Conservation (phyloP, 2,113 vertebrate genomes). For the Triplophysa tibetana region DNA sequence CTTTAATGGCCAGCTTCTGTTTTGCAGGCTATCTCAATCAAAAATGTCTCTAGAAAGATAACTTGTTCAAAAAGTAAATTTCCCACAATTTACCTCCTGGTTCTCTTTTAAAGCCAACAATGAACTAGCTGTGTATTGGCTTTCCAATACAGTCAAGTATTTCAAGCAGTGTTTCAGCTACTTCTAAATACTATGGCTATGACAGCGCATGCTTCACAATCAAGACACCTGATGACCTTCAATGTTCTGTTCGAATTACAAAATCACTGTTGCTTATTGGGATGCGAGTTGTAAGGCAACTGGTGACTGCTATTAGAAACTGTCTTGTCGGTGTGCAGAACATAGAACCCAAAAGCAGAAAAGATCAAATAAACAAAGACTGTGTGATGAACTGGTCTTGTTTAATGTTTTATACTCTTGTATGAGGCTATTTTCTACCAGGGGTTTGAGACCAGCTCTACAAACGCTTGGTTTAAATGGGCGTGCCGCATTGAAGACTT, state of each 20-base stretch:
- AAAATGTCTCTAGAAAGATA: slow-evolving; percentile 12
- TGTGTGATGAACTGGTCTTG: too few species aligned
- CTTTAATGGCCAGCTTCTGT: slow-evolving; percentile 16
- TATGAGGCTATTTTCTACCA: too few species aligned
- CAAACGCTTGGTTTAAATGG: too few species aligned
- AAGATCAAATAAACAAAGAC: too few species aligned
- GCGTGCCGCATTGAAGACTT: too few species aligned
- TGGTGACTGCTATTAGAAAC: neutral
- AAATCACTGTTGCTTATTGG: neutral
- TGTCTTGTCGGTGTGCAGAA: too few species aligned
- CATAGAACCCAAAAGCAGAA: too few species aligned
- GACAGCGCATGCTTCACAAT: neutral
- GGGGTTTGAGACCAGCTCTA: too few species aligned
- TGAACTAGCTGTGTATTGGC: neutral
- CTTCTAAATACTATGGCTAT: neutral
- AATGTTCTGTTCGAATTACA: neutral
- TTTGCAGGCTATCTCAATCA: slow-evolving; percentile 31
- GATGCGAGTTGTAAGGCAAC: neutral
- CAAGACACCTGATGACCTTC: neutral
- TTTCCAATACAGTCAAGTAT: neutral
- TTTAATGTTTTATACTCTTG: too few species aligned
- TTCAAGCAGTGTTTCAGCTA: neutral
- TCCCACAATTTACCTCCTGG: slow-evolving; percentile 9
- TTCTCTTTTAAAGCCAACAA: neutral
- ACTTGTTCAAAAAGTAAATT: slow-evolving; percentile 29